Base-by-base conservation (phyloP, 2,888 invertebrate species). In the Nephrotoma appendiculata region DNA sequence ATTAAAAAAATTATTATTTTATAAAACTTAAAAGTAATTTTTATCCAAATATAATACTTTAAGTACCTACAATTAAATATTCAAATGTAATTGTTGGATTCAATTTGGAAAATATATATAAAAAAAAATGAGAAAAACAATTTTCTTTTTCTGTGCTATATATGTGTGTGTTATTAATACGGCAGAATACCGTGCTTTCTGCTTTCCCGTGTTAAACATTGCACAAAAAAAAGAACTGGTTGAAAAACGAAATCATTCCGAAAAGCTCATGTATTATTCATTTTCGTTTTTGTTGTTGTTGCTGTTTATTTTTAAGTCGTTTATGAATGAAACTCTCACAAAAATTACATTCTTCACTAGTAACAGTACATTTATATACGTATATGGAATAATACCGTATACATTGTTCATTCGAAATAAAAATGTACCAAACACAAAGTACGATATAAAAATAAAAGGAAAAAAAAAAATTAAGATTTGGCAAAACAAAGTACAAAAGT, bases 71-170 rank as follows among this genome's bases (percentile, higher is more conserved):
- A 86, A 86, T 86, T 86, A 86, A 86, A 86, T 86, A 86, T 86
- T 86, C 45, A 86, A 86, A 86, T 86, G 86, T 86, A 86, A 86
- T 86, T 86, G 86, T 86, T 45, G 41, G 86, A 86, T 86, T 86
- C 86, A 86, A 86, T 86, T 86, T 86, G 31, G 31, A 31, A 31
- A 71, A 19, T 71, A 31, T 71, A 71, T 7, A 71, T 6, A 57
- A 7, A 57, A 15, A 57, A 71, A 71, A 31, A 71, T 31, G 31
- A 9, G 71, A 9, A 71, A 71, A 57, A 57, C 52, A 57, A 71
- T 71, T 71, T 71, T 71, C 71, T 71, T 71, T 71, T 52, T 15
- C 52, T 6, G 31, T 31, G 6, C 52, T 52, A 1, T 31, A 19
- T 71, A n/a, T 71, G 31, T 71, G n/a, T 7, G 4, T 71, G 5